Percentiles rank a stretch among this genome's conserved stretches.
phyloP scores from a whole-genome alignment of 2,888 invertebrate species.

The Cantharis rufa region DNA sequence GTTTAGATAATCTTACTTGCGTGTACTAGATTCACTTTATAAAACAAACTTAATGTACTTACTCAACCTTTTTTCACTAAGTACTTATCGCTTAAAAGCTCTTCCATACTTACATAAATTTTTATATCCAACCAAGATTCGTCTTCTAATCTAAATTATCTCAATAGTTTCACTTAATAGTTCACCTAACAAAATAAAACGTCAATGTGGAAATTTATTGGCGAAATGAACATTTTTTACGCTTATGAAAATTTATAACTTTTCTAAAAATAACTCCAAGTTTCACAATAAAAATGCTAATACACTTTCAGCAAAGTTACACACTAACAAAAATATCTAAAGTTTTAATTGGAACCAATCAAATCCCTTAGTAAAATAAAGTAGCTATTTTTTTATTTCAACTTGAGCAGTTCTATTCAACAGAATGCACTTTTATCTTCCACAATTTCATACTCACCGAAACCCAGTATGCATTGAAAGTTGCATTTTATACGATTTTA shows the following conservation, averaged over 20 bases:
- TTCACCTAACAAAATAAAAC: background rate
- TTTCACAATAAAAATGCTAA: background rate
- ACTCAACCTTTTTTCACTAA: background rate
- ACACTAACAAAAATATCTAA: background rate
- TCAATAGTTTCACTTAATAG: background rate
- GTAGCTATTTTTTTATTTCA: background rate
- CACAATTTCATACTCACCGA: background rate
- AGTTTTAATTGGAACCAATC: background rate
- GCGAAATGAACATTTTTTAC: background rate
- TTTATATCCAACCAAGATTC: background rate
- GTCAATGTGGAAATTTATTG: background rate
- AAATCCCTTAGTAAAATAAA: background rate
- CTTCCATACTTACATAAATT: background rate
- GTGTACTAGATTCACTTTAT: slow-evolving; percentile 15
- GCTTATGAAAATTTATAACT: background rate
- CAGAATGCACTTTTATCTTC: background rate
- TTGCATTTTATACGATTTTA: too few relatives aligned
- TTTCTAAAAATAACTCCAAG: background rate
- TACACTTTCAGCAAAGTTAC: background rate
- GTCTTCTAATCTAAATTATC: background rate
- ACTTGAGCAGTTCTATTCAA: background rate
- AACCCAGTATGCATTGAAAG: background rate
- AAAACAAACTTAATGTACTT: slow-evolving; percentile 7
- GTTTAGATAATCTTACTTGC: slow-evolving; percentile 41
- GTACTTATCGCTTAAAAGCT: background rate